These are phyloP conservation scores for Digitonthophagus gazella DNA, from an alignment of 2,888 invertebrate species.

Conservation along the genomic window DNA sequence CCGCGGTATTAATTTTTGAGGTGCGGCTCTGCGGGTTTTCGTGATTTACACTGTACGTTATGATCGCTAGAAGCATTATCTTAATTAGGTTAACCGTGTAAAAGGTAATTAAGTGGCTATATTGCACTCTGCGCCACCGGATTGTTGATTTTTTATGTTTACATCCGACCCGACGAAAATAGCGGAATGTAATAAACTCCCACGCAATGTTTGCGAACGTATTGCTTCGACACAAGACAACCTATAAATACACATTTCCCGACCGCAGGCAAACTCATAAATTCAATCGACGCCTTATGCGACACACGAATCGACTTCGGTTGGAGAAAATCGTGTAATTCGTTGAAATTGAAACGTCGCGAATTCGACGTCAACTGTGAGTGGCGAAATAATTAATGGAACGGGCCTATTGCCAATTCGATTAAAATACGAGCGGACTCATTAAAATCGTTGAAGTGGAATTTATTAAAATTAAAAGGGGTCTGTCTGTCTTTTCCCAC, in stretches of 20 bases:
- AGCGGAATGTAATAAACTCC: neutral
- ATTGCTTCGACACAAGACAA: neutral
- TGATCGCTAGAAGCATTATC: neutral
- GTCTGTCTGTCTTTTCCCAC: no score
- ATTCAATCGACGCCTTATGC: neutral
- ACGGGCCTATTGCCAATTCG: neutral
- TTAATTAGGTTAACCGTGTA: neutral
- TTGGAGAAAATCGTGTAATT: neutral
- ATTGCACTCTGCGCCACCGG: neutral
- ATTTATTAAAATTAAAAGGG: no score
- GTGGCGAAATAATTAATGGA: neutral
- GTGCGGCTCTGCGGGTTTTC: neutral
- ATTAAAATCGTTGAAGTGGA: neutral
- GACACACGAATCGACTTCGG: neutral
- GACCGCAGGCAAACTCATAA: neutral
- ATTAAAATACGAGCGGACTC: neutral
- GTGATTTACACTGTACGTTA: neutral
- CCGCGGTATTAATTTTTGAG: neutral
- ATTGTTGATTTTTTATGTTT: neutral
- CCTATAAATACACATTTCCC: neutral
- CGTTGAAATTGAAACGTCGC: neutral
- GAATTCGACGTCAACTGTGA: no score
- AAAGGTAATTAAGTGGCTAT: neutral
- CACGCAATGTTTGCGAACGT: neutral
- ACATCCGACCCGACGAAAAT: neutral